Conservation (phyloP, 1,140 invertebrate species). For the Pseudobourletiella spinata region DNA sequence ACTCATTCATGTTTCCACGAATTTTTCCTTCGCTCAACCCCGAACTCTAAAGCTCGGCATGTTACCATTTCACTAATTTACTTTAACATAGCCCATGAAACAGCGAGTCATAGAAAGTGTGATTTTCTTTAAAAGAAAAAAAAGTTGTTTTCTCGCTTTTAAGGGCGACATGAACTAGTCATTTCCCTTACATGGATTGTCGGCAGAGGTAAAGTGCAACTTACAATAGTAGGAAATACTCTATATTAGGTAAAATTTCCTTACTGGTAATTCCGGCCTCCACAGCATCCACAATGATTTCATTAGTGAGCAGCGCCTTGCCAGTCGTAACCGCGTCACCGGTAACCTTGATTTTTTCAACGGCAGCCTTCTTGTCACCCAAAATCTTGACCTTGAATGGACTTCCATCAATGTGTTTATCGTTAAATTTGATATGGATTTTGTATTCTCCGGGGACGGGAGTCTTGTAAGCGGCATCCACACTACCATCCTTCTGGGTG, state of each 20-base stretch:
- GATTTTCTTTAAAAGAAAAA: too few relatives aligned
- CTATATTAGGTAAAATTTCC: not conserved
- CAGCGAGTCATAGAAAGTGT: too few relatives aligned
- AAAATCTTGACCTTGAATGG: conserved; percentile 31
- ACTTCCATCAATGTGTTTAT: conserved; percentile 26
- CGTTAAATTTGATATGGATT: conserved; percentile 32
- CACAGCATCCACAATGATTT: conserved; percentile 29
- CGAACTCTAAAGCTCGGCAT: too few relatives aligned
- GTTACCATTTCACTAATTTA: too few relatives aligned
- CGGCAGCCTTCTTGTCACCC: conserved; percentile 21
- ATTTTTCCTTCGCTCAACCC: too few relatives aligned
- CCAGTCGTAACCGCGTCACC: conserved; percentile 26
- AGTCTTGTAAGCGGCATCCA: conserved; percentile 28
- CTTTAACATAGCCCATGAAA: too few relatives aligned
- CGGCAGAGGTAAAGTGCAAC: too few relatives aligned
- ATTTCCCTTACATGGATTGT: too few relatives aligned
- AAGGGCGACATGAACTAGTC: too few relatives aligned
- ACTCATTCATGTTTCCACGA: too few relatives aligned
- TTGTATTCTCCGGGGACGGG: conserved; percentile 29
- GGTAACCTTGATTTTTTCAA: conserved; percentile 24
- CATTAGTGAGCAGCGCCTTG: conserved; percentile 16
- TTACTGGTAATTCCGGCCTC: conserved; percentile 32
- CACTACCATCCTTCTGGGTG: conserved; percentile 25
- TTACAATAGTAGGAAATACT: too few relatives aligned
- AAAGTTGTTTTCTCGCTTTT: too few relatives aligned